phyloP scores from a whole-genome alignment of 2,797 vertebrate genomes.

The Leptodactylus fallax region DNA sequence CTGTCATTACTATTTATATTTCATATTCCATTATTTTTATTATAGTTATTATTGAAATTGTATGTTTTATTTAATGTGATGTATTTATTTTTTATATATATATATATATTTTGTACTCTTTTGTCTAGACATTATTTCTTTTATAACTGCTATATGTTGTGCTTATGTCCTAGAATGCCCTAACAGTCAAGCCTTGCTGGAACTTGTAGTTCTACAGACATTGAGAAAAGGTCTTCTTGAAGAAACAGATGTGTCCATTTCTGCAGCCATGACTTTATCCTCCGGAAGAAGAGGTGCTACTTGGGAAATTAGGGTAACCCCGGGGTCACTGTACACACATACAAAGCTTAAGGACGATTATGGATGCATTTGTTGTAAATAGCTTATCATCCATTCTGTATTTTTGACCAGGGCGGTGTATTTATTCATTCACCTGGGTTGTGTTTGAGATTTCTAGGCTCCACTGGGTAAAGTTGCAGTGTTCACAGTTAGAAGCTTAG shows the following conservation, averaged over 20 bases:
- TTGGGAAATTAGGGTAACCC: neutral
- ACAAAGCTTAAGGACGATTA: neutral
- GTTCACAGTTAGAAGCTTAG: conserved; percentile 73
- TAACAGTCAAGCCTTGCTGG: neutral
- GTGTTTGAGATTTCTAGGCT: conserved; percentile 16
- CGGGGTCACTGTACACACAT: conserved; percentile 31
- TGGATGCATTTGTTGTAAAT: conserved; percentile 32
- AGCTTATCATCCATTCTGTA: neutral
- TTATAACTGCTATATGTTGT: too few species aligned
- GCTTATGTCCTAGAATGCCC: neutral
- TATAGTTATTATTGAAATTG: too few species aligned
- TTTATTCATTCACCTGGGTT: conserved; percentile 10
- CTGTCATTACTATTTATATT: too few species aligned
- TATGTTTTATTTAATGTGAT: too few species aligned
- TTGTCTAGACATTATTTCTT: too few species aligned
- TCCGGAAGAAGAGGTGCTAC: neutral
- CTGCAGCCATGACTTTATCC: neutral
- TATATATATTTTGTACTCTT: too few species aligned
- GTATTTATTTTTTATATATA: too few species aligned
- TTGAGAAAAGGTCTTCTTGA: neutral
- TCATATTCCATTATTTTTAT: too few species aligned
- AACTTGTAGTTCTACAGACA: neutral
- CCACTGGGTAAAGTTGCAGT: conserved; percentile 57
- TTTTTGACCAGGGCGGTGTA: neutral
- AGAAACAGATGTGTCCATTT: neutral